Evolutionary conservation across 2,888 invertebrate genomes (phyloP), one percentile per base, ranked within the genome.

Genomic region (Amphipyra tragopoginis): DNA sequence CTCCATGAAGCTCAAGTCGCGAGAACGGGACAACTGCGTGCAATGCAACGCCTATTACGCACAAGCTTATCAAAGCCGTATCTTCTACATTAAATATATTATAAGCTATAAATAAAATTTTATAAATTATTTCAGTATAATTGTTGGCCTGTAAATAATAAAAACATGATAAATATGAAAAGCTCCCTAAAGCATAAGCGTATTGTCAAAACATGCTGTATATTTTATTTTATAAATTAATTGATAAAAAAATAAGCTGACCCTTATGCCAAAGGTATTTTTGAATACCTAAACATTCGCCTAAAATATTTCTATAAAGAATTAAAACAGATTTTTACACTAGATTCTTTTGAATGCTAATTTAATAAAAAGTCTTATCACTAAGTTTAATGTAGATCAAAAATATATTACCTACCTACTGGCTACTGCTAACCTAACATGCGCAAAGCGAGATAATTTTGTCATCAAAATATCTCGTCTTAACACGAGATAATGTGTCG

Each of bases 11-110:
- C 90, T 92, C 91, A 94, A 81, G 84, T 93, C 91, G 81, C 91
- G 93, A 78, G 93, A 92, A 79, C 87, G 92, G 78, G 94, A 91
- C 81, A 95, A 87, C 95, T 95, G 93, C 89, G 92, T 92, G 92
- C 89, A 93, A 91, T 85, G 90, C 90, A 88, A 89, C 82, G 82
- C 82, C 81, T 86, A 83, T 84, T 87, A 86, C 79, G 82, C 82
- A 64, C 69, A 88, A 87, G 87, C 85, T 76, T 65, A 64, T 54
- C 51, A 45, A 71, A 65, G 65, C 72, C 48, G 45, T 66, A 51
- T 66, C 21, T 54, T 62, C 64, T 69, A 66, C 59, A n/a, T 66
- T 57, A 66, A 61, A 61, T 69, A 71, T 69, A 71, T 51, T 69
- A 71, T 51, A 74, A 70, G 72, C 72, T 69, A 57, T 43, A 65